phyloP scores from a whole-genome alignment of 2,888 invertebrate species.

The Leptinotarsa peninsularis region DNA sequence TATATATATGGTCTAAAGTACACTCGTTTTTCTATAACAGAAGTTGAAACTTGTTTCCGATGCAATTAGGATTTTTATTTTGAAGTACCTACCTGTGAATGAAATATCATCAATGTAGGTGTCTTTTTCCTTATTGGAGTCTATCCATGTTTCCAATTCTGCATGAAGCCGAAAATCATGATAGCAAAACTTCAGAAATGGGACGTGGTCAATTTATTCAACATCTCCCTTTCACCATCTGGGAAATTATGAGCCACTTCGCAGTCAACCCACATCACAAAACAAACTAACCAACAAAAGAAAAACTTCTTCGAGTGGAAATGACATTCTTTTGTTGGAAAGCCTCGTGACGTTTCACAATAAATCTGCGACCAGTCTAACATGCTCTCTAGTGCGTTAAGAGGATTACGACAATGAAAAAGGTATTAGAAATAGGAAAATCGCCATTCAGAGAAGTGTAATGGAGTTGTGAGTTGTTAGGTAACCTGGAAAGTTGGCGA shows the following conservation, averaged over 20 bases:
- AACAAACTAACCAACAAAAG: slow-evolving; percentile 10
- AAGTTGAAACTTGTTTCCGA: too few species aligned
- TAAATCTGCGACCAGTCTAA: background rate
- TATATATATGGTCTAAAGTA: too few species aligned
- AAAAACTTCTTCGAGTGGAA: slow-evolving; percentile 3
- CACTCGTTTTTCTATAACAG: too few species aligned
- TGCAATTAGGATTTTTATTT: too few species aligned
- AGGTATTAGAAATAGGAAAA: slow-evolving; percentile 5
- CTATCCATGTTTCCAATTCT: too few species aligned
- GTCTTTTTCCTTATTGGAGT: too few species aligned
- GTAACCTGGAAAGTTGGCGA: background rate
- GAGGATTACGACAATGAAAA: slow-evolving; percentile 9
- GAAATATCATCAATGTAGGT: too few species aligned
- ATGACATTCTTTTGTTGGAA: slow-evolving; percentile 4
- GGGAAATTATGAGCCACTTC: slow-evolving; percentile 5
- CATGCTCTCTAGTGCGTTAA: slow-evolving; percentile 10
- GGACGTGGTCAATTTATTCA: background rate
- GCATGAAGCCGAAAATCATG: background rate
- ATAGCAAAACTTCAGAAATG: background rate
- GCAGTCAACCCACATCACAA: slow-evolving; percentile 1
- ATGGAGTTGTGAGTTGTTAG: slow-evolving; percentile 3
- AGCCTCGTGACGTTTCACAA: slow-evolving; percentile 9
- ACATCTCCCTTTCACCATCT: background rate
- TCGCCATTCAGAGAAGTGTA: background rate
- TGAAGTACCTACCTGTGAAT: too few species aligned